Conservation (phyloP, 2,113 vertebrate species). For the Mastomys coucha region DNA sequence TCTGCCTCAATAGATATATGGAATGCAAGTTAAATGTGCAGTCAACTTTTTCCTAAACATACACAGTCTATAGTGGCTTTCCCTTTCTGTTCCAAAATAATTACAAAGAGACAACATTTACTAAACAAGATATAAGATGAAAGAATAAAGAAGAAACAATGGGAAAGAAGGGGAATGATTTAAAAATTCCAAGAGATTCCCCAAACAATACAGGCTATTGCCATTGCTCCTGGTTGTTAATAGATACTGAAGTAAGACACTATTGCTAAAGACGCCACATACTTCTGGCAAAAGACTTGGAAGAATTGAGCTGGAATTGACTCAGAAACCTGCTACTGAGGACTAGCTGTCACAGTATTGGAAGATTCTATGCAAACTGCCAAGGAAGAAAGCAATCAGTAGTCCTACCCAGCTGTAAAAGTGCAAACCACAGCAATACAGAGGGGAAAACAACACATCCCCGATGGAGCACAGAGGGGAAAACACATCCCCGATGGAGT, state of each 20-base stretch:
- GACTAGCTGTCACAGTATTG: not conserved
- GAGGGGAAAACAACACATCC: not conserved
- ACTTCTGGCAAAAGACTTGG: not conserved
- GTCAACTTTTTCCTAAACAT: not conserved
- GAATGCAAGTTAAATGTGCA: not conserved
- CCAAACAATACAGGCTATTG: not conserved
- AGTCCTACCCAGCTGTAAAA: not conserved
- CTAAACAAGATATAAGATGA: not conserved
- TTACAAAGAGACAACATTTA: not conserved
- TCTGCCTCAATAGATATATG: not conserved
- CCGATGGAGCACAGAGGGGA: not conserved
- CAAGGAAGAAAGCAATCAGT: not conserved
- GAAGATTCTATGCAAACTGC: not conserved
- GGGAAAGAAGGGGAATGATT: not conserved
- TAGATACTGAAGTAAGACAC: not conserved
- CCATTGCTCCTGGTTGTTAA: not conserved
- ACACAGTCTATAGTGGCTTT: not conserved
- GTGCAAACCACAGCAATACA: not conserved
- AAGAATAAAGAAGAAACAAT: not conserved
- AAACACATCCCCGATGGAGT: not conserved
- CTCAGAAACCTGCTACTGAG: not conserved
- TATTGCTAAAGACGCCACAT: not conserved
- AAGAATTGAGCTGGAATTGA: not conserved
- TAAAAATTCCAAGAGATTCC: not conserved
- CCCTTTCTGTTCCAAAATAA: not conserved